A percentile compares a stretch with the other conserved stretches of the same genome.
Conservation (phyloP, 2,888 invertebrate genomes). For the Microplitis manilae region DNA sequence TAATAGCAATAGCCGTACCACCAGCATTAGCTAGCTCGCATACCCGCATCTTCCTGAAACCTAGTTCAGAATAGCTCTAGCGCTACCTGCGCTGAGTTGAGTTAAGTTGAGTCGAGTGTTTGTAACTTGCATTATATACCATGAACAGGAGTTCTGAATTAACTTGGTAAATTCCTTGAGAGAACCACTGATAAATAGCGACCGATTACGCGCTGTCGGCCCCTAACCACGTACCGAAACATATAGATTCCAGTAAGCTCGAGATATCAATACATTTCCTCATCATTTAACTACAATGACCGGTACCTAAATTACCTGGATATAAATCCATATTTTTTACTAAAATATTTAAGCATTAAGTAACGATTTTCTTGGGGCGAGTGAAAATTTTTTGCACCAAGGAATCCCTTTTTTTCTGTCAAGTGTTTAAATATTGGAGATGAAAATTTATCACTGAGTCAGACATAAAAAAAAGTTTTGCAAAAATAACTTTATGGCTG, state of each 20-base stretch:
- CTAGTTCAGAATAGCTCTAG: neutral
- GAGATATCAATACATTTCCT: slow-evolving; percentile 27
- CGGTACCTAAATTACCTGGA: too few species aligned
- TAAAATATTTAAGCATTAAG: too few species aligned
- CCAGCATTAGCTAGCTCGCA: neutral
- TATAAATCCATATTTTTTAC: too few species aligned
- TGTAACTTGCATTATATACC: slow-evolving; percentile 4
- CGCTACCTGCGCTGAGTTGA: slow-evolving; percentile 26
- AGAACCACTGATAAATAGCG: slow-evolving; percentile 60
- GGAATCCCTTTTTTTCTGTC: too few species aligned
- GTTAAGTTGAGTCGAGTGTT: slow-evolving; percentile 26
- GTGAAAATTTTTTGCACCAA: too few species aligned
- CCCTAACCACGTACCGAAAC: slow-evolving; percentile 55
- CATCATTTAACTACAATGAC: neutral
- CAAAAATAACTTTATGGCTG: too few species aligned
- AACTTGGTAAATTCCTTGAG: slow-evolving; percentile 53
- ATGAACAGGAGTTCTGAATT: slow-evolving; percentile 50
- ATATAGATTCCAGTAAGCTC: slow-evolving; percentile 45
- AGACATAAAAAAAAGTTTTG: too few species aligned
- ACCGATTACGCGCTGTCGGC: slow-evolving; percentile 59
- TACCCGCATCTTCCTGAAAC: neutral
- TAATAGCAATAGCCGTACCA: neutral
- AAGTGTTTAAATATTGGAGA: too few species aligned
- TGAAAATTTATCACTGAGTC: too few species aligned
- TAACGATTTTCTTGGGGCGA: too few species aligned